These are phyloP conservation scores for Hemibagrus wyckioides DNA, from an alignment of 2,113 vertebrate genomes.

Conservation along the genomic window DNA sequence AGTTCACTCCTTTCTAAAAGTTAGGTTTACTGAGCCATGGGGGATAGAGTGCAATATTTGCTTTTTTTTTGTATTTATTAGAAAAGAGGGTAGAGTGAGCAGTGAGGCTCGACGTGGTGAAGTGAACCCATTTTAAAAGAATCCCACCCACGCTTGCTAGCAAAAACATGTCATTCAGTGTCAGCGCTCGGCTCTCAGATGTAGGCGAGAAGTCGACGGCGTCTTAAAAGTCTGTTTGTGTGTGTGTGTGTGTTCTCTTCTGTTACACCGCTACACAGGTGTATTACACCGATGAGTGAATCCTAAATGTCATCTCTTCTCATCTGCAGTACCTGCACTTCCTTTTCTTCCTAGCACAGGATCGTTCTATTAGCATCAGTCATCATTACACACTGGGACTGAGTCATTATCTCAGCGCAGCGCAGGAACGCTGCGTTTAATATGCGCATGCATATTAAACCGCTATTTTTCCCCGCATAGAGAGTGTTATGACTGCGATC, in stretches of 20 bases:
- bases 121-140: constrained; percentile 28
- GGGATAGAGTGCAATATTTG: not conserved
- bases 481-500: not conserved
- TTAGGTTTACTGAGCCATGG: not conserved
- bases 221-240: constrained; percentile 1
- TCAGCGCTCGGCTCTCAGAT: constrained; percentile 23
- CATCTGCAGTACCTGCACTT: constrained; percentile 26
- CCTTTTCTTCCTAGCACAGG: constrained; percentile 26
- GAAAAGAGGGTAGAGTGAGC: not conserved
- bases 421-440: not conserved
- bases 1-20: constrained; percentile 28
- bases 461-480: not conserved
- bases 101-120: constrained; percentile 9
- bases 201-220: not conserved
- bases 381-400: constrained; percentile 38
- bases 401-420: constrained; percentile 42
- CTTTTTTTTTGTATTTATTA: not conserved
- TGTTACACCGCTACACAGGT: constrained; percentile 10
- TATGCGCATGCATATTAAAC: constrained; percentile 38
- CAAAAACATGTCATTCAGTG: constrained; percentile 42
- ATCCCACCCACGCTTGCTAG: constrained; percentile 19
- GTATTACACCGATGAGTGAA: constrained; percentile 45
- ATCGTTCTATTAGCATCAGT: constrained; percentile 47
- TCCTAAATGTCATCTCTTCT: constrained; percentile 48
- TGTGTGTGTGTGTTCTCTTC: not conserved